Base-by-base conservation (phyloP, 2,888 invertebrate species). In the Ariolimax columbianus region DNA sequence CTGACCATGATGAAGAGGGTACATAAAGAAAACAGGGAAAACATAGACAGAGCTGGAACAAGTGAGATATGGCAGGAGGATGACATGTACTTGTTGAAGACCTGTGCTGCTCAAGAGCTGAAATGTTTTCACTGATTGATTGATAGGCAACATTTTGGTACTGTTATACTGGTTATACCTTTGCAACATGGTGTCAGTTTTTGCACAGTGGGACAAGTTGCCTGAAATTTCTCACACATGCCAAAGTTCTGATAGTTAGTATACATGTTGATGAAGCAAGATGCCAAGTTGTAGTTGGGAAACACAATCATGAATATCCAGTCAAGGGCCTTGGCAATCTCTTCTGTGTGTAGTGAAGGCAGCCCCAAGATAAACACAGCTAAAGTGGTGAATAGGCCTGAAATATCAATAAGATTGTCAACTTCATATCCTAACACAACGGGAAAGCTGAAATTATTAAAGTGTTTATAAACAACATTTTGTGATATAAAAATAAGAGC, bases 371-470 rank as follows among this genome's bases (percentile, higher is more conserved):
- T 95, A 84, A 96, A 95, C 0, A 97, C 96, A 23, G 97, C 95
- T 89, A 97, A 95, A 84, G 96, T 95, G 0, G 96, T 96, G 79
- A 96, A 96, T 92, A 96, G 95, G 86, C 97, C 97, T 97, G 92
- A 40, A 70, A 47, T 66, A 40, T 38, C 11, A 38, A 72, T 40
- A 72, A n/a, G n/a, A n/a, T n/a, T n/a, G n/a, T n/a, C n/a, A n/a
- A n/a, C n/a, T n/a, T n/a, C n/a, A n/a, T n/a, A n/a, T n/a, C n/a
- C n/a, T n/a, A n/a, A n/a, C n/a, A n/a, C n/a, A n/a, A n/a, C n/a
- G n/a, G n/a, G n/a, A n/a, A n/a, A n/a, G n/a, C n/a, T n/a, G n/a
- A n/a, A n/a, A n/a, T n/a, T n/a, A n/a, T n/a, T n/a, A n/a, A n/a
- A n/a, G n/a, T n/a, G n/a, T n/a, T n/a, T n/a, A n/a, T n/a, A n/a